A percentile compares a stretch with the other conserved stretches of the same genome.
phyloP scores from a whole-genome alignment of 2,113 vertebrate species.

The Lagenorhynchus albirostris region DNA sequence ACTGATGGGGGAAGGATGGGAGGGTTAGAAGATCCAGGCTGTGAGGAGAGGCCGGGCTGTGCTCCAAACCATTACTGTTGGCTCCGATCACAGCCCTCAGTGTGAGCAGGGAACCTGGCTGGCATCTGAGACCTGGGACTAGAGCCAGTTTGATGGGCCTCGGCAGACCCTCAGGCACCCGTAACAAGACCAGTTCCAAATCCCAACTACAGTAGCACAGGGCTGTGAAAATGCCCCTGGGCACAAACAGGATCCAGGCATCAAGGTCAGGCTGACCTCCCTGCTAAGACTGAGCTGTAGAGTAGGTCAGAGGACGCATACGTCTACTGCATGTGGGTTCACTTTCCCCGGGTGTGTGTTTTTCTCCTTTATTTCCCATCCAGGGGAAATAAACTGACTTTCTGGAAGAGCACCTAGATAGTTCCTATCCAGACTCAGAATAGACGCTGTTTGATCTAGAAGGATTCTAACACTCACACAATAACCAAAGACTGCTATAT shows the following conservation, averaged over 20 bases:
- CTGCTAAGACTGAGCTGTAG: accelerated
- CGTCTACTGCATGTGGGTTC: accelerated
- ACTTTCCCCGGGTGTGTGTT: too few species aligned
- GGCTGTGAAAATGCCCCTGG: accelerated
- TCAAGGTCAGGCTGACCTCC: accelerated
- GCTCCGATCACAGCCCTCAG: accelerated
- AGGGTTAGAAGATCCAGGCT: accelerated
- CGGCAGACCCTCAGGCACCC: accelerated
- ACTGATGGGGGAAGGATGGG: neutral
- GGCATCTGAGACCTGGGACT: neutral
- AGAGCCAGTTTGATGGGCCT: accelerated
- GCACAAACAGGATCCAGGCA: accelerated
- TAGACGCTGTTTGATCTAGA: accelerated
- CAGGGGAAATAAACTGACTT: neutral
- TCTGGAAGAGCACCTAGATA: neutral
- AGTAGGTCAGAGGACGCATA: accelerated
- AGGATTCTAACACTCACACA: neutral
- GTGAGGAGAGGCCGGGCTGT: accelerated
- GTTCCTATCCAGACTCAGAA: neutral
- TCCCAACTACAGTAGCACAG: accelerated
- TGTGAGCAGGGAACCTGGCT: neutral
- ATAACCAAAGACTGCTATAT: accelerated
- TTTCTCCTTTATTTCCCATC: neutral
- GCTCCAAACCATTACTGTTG: accelerated
- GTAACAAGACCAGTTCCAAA: neutral